Percentiles rank a stretch among this genome's conserved stretches.
Evolutionary conservation across 2,797 vertebrate species (phyloP).

Genomic region (Loris lydekkerianus): DNA sequence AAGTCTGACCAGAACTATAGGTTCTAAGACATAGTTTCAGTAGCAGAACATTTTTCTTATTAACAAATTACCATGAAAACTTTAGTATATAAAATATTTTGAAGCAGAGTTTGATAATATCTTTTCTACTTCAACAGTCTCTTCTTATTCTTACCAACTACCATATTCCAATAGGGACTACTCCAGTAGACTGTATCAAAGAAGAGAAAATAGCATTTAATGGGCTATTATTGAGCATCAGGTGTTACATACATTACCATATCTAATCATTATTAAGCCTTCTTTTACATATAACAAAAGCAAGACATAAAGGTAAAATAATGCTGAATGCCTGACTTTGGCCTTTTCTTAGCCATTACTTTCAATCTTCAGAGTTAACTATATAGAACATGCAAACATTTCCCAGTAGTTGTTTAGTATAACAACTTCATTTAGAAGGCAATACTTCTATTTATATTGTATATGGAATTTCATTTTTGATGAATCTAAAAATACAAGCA

Average conservation of each 20-base stretch:
- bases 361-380: not conserved
- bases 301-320: not conserved
- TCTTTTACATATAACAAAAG: not conserved
- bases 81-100: not conserved
- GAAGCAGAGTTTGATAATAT: not conserved
- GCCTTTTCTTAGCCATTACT: not conserved
- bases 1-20: not conserved
- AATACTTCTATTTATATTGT: not conserved
- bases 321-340: not conserved
- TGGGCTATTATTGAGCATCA: not conserved
- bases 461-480: not conserved
- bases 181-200: not conserved
- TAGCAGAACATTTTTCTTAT: not conserved
- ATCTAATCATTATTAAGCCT: not conserved
- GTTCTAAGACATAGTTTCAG: not conserved
- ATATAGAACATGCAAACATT: not conserved
- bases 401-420: conserved; percentile 12
- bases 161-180: not conserved
- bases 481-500: not conserved
- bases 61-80: not conserved
- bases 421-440: conserved; percentile 34
- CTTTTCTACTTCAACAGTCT: not conserved
- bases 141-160: not conserved
- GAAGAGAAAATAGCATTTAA: not conserved
- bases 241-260: not conserved